Base-by-base conservation (phyloP, 2,888 invertebrate genomes). In the Stenurella melanura region DNA sequence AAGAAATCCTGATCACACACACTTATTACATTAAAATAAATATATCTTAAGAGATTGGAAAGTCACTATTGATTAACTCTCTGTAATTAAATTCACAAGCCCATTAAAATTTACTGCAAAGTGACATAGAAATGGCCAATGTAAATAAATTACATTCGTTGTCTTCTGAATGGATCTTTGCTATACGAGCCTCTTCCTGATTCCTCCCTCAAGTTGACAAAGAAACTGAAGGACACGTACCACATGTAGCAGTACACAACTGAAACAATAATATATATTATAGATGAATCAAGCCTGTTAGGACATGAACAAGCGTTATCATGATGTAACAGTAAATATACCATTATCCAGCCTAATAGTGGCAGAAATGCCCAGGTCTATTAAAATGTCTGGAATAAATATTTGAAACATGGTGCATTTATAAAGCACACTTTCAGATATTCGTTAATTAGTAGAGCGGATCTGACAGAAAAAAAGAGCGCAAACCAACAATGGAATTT, bases 161-260 rank as follows among this genome's bases (percentile, higher is more conserved):
- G 87, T 79, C 89, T 85, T 81, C 90, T 90, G 86, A 95, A 95
- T 0, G 95, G 94, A 78, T 94, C 94, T 86, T 94, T 94, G 81
- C 92, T 92, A 89, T 95, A 95, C n/a, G 94, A 91, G 61, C 95
- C 95, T 83, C 93, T 92, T 84, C 93, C 93, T 76, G 93, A 92
- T 83, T 95, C 95, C 80, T 93, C 93, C 81, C 92, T 91, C 57
- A 95, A 91, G 81, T 94, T 92, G 82, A 94, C 91, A 89, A 95
- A 96, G 89, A 95, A 95, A 86, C 96, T 96, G 91, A 94, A 96
- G 69, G 95, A 95, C 70, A 96, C 96, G 83, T 93, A 91, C 96
- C 96, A 96, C 88, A 96, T 92, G 90, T 96, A 96, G 73, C 94
- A 91, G 89, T 94, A 94, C 42, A 96, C 90, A 82, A 93, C 96